Percentiles rank a stretch among this genome's conserved stretches.
These are phyloP conservation scores for Eolophus roseicapilla DNA, from an alignment of 2,113 vertebrate genomes.

Conservation along the genomic window DNA sequence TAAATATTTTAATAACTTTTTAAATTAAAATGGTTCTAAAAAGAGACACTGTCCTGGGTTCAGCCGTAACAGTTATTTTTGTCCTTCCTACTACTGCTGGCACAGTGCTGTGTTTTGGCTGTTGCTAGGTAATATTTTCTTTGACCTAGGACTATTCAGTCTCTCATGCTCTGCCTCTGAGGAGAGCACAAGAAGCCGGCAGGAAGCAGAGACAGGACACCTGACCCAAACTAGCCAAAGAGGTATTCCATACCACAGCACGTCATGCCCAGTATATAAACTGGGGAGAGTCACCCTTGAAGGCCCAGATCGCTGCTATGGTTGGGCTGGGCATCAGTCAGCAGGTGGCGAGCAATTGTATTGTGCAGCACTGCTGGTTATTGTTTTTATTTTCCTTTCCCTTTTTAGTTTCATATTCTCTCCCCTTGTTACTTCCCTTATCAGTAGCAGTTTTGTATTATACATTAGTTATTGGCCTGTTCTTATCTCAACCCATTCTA, in stretches of 20 bases:
- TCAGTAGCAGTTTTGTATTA: background rate
- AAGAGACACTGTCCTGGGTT: background rate
- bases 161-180: background rate
- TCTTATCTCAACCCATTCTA: background rate
- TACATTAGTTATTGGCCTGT: no score
- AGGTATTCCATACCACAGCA: background rate
- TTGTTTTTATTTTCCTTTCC: background rate
- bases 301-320: background rate
- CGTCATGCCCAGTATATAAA: background rate
- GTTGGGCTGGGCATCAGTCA: background rate
- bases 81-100: background rate
- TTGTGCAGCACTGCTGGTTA: background rate
- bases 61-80: background rate
- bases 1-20: background rate
- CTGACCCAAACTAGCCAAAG: background rate
- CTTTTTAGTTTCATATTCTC: background rate
- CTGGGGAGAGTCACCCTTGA: background rate
- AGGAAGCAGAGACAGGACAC: background rate
- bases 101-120: background rate
- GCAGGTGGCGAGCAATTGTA: background rate
- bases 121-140: background rate
- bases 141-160: background rate
- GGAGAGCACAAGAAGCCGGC: no score
- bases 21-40: background rate
- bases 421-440: background rate